A percentile compares a stretch with the other conserved stretches of the same genome.
Evolutionary conservation across 2,888 invertebrate species (phyloP).

Genomic region (Tupiocoris notatus): DNA sequence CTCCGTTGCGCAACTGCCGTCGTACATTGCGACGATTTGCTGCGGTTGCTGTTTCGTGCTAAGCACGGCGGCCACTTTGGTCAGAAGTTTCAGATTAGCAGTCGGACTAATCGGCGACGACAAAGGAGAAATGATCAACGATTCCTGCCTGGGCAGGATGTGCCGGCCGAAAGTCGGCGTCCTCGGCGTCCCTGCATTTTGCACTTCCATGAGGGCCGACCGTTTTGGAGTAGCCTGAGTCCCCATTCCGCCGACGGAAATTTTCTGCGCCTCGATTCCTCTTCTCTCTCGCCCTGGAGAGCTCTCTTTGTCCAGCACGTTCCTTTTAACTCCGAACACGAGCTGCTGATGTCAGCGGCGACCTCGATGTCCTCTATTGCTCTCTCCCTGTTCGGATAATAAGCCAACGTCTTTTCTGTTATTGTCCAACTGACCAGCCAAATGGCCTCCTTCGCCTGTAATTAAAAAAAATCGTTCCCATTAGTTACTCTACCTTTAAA

Average conservation of each 20-base stretch:
- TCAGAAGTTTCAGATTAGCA: constrained; percentile 66
- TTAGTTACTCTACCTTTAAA: too few relatives aligned
- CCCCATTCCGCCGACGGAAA: too few relatives aligned
- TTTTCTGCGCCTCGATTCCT: neutral
- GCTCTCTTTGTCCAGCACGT: too few relatives aligned
- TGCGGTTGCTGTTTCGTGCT: constrained; percentile 14
- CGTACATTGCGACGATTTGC: too few relatives aligned
- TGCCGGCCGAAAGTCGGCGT: neutral
- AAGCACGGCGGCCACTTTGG: constrained; percentile 59
- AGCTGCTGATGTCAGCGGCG: neutral
- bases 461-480: too few relatives aligned
- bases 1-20: neutral
- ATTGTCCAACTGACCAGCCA: too few relatives aligned
- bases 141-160: neutral
- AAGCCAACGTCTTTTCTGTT: too few relatives aligned
- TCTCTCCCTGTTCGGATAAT: too few relatives aligned
- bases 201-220: neutral
- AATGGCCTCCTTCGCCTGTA: too few relatives aligned
- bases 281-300: neutral
- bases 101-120: constrained; percentile 61
- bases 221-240: neutral
- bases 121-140: neutral
- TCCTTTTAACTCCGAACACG: too few relatives aligned
- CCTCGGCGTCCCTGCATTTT: neutral
- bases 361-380: too few relatives aligned